Percentiles rank a stretch among this genome's conserved stretches.
Evolutionary conservation across 2,113 vertebrate species (phyloP).

Genomic region (Acanthisitta chloris): DNA sequence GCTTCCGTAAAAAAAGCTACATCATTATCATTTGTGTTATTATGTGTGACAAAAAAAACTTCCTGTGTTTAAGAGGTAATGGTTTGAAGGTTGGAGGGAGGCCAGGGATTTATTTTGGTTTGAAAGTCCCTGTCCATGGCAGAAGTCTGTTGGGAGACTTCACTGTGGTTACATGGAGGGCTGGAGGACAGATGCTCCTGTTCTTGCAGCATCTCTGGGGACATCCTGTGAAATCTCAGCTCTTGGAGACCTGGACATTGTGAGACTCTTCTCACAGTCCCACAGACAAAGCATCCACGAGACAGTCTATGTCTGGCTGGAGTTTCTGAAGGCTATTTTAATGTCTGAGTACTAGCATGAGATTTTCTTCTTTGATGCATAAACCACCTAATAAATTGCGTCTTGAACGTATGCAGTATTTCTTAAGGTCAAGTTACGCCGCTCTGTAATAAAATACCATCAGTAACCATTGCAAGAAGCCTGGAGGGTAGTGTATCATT

Average conservation of each 20-base stretch:
- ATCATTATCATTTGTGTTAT: constrained; percentile 28
- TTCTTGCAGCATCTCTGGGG: not conserved
- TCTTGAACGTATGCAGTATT: constrained; percentile 8
- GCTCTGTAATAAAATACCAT: constrained; percentile 36
- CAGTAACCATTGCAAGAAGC: constrained; percentile 9
- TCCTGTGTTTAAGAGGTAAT: constrained; percentile 41
- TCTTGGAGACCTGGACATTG: too few relatives aligned
- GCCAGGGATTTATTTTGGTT: not conserved
- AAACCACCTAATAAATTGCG: constrained; percentile 31
- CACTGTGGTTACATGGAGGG: not conserved
- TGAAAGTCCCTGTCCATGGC: not conserved
- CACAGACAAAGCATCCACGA: not conserved
- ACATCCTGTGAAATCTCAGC: not conserved
- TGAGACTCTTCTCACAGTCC: not conserved
- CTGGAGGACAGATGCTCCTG: not conserved
- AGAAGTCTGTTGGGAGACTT: not conserved
- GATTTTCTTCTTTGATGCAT: not conserved
- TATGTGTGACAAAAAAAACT: constrained; percentile 42
- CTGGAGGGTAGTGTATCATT: not conserved
- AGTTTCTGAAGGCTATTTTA: not conserved
- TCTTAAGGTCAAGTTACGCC: constrained; percentile 43
- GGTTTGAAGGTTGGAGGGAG: not conserved
- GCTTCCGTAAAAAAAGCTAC: constrained; percentile 24
- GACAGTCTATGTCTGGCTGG: not conserved
- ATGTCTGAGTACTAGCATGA: not conserved